Evolutionary conservation across 2,113 vertebrate species (phyloP).

Genomic region (Lathamus discolor): DNA sequence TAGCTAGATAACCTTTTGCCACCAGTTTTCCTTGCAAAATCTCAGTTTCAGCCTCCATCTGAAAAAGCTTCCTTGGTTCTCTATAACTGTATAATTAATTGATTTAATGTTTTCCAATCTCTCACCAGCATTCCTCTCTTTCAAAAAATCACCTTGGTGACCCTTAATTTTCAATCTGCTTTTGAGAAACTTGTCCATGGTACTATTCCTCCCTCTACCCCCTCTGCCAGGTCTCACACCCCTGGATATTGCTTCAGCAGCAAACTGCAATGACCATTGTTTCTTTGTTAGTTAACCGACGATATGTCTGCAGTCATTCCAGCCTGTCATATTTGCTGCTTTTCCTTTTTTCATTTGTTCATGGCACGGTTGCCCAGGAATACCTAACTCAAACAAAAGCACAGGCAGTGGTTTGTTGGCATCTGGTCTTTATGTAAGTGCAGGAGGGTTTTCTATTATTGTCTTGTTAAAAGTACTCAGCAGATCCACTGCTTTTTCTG

Average conservation of each 20-base stretch:
- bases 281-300: background rate
- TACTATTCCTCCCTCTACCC: background rate
- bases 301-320: background rate
- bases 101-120: background rate
- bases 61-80: background rate
- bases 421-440: background rate
- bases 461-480: background rate
- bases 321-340: background rate
- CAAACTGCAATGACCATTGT: rapidly evolving
- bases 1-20: background rate
- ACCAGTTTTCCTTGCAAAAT: background rate
- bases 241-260: background rate
- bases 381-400: background rate
- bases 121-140: background rate
- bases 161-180: background rate
- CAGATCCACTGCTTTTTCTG: background rate
- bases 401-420: background rate
- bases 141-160: background rate
- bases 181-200: background rate
- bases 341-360: background rate
- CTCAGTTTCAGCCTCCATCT: background rate
- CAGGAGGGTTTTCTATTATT: background rate
- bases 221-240: background rate
- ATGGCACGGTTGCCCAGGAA: background rate
- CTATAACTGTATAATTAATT: background rate